Evolutionary conservation across 2,888 invertebrate genomes (phyloP).

Genomic region (Crioceris asparagi): DNA sequence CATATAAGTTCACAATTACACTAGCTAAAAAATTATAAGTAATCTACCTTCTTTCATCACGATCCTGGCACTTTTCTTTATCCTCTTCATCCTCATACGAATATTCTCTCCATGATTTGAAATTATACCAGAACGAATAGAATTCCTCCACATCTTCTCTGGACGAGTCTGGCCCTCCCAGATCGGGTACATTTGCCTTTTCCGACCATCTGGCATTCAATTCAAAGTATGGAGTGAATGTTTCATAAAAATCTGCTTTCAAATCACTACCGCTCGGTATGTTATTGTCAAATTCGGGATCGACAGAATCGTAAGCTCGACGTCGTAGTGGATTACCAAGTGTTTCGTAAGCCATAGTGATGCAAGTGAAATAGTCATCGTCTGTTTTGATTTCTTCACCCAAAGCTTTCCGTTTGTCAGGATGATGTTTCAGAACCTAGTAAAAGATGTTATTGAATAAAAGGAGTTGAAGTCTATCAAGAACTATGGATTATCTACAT

Average conservation of each 20-base stretch:
- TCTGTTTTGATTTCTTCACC: conserved; percentile 82
- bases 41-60: conserved; percentile 71
- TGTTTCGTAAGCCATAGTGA: conserved; percentile 94
- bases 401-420: conserved; percentile 89
- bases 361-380: conserved; percentile 97
- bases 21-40: neutral
- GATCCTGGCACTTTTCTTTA: conserved; percentile 92
- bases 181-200: conserved; percentile 69
- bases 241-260: conserved; percentile 69
- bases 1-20: neutral
- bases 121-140: conserved; percentile 97
- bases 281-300: conserved; percentile 85
- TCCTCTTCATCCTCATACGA: conserved; percentile 98
- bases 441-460: too few relatives aligned
- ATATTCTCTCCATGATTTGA: conserved; percentile 98
- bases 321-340: conserved; percentile 70
- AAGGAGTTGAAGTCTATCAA: too few relatives aligned
- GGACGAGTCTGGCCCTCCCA: conserved; percentile 64
- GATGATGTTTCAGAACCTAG: conserved; percentile 93
- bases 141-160: conserved; percentile 85
- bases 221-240: conserved; percentile 58
- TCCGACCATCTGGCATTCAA: conserved; percentile 87
- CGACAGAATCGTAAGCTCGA: conserved; percentile 92
- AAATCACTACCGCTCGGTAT: conserved; percentile 67
- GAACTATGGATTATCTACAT: too few relatives aligned